These are phyloP conservation scores for Heliconius sara DNA, from an alignment of 2,888 invertebrate species.

Conservation along the genomic window DNA sequence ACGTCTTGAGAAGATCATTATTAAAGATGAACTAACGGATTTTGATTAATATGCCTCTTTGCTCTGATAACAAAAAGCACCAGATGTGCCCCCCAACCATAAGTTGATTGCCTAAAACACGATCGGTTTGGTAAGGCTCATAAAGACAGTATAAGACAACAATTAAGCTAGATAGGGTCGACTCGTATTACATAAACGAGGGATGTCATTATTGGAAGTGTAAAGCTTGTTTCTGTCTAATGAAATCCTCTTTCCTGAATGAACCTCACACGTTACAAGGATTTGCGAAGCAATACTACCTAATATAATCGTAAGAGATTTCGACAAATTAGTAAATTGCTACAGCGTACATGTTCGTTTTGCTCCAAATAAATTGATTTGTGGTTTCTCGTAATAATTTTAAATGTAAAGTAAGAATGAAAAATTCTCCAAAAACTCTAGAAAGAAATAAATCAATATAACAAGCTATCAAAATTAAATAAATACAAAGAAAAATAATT, in stretches of 20 bases:
- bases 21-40: constrained; percentile 22
- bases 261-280: constrained; percentile 14
- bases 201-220: constrained; percentile 40
- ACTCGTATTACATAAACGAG: constrained; percentile 38
- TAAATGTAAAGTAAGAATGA: neutral
- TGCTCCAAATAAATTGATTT: neutral
- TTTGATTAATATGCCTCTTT: constrained; percentile 28
- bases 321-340: constrained; percentile 7
- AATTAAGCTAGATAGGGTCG: constrained; percentile 30
- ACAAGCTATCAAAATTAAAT: neutral
- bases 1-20: constrained; percentile 1
- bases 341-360: neutral
- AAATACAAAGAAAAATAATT: neutral
- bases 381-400: neutral
- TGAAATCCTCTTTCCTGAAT: constrained; percentile 33
- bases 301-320: constrained; percentile 6
- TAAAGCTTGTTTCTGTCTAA: constrained; percentile 36
- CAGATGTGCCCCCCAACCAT: constrained; percentile 12
- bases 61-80: constrained; percentile 19
- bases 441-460: neutral
- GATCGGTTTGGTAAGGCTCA: constrained; percentile 13
- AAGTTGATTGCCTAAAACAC: constrained; percentile 23
- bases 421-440: neutral
- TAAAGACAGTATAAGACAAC: constrained; percentile 37
- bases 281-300: neutral